Conservation (phyloP, 2,888 invertebrate genomes). For the Campoletis raptor region DNA sequence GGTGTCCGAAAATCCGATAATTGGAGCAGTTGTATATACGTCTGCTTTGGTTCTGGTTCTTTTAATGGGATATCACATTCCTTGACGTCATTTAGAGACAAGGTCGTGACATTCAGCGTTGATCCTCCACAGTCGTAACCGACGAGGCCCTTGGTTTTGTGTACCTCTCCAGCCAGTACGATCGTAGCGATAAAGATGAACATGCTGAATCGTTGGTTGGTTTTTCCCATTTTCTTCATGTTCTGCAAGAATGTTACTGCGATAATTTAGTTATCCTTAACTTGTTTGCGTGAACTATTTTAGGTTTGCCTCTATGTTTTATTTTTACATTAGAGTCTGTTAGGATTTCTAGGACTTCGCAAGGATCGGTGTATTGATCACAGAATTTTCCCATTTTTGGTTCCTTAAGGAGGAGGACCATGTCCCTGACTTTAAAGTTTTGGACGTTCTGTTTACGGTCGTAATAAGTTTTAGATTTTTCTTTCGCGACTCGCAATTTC, state of each 20-base stretch:
- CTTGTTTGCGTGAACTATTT: constrained; percentile 46
- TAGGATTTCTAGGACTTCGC: constrained; percentile 31
- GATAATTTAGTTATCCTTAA: constrained; percentile 20
- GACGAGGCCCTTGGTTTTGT: background rate
- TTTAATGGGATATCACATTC: constrained; percentile 33
- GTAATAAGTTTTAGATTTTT: no score
- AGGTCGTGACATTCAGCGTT: constrained; percentile 45
- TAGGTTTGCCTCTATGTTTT: background rate
- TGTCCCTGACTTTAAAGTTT: constrained; percentile 32
- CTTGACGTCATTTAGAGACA: constrained; percentile 29
- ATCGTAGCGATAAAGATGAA: background rate
- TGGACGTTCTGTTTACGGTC: constrained; percentile 35
- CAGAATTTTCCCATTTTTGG: constrained; percentile 28
- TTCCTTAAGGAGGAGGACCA: constrained; percentile 53
- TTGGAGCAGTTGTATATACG: constrained; percentile 50
- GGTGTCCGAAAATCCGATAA: no score
- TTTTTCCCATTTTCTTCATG: background rate
- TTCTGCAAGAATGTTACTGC: background rate
- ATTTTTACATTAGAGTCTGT: constrained; percentile 35
- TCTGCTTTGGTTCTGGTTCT: constrained; percentile 19
- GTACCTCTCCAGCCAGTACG: constrained; percentile 21
- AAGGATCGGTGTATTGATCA: constrained; percentile 39
- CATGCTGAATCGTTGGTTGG: background rate
- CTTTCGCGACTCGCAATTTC: no score
- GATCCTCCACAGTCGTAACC: constrained; percentile 59